Evolutionary conservation across 2,888 invertebrate genomes (phyloP), one percentile per base, ranked within the genome.

Genomic region (Calliopum simillimum): DNA sequence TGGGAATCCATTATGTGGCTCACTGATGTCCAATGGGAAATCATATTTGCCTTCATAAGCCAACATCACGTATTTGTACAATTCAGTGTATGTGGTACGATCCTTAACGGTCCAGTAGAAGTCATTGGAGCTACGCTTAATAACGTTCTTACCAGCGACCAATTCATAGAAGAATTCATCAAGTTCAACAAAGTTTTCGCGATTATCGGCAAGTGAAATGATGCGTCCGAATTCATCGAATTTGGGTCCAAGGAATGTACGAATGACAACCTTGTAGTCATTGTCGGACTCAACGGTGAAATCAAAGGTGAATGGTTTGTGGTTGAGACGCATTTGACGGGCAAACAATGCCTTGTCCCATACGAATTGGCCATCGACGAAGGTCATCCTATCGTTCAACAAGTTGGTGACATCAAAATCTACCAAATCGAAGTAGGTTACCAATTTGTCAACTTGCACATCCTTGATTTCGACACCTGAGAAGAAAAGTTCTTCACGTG

Each of bases 341-440:
- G 89, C 90, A 53, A 88, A 77, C 76, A 90, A 86, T 8, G 82
- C 80, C 76, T 80, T 82, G 73, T 81, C 79, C 79, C 79, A 80
- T 5, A 81, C 79, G 68, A 78, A 81, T 68, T 79, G 72, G 56
- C 79, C 88, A 61, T 88, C 86, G 46, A 79, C 85, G 41, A 86
- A 86, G 77, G 87, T 87, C 77, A 87, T 88, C 25, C 87, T 79
- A 79, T 89, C 89, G 47, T 86, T 86, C 81, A 64, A 90, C 86
- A 74, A 89, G 76, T 91, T 91, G 76, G 89, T 90, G 75, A 91
- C 89, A 76, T 91, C 90, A 79, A 90, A 86, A 67, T 91, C 88
- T 77, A 89, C 90, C 78, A 90, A 88, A 76, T 93, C 92, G 79
- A 92, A 92, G 87, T 89, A 92, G 11, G 93, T 93, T n/a, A 88